Conservation (phyloP, 2,797 vertebrate species). For the Pelobates cultripes region DNA sequence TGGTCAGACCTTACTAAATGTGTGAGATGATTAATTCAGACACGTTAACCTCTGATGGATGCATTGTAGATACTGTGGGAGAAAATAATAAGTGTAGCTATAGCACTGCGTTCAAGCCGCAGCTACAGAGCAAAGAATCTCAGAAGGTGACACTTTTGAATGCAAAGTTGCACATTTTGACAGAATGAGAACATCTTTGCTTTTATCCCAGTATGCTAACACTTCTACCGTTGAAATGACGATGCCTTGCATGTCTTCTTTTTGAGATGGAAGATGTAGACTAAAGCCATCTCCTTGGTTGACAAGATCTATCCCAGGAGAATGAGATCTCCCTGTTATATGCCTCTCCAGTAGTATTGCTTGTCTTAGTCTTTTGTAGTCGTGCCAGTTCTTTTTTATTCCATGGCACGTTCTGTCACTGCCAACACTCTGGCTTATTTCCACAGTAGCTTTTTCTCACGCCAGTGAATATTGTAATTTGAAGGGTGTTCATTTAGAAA, state of each 20-base stretch:
- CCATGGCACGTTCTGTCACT: conserved; percentile 7
- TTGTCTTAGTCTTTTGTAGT: background rate
- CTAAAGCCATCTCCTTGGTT: conserved; percentile 1
- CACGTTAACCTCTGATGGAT: too few relatives aligned
- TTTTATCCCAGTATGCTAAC: background rate
- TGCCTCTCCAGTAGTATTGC: background rate
- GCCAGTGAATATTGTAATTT: background rate
- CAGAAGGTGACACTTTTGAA: background rate
- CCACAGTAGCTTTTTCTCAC: background rate
- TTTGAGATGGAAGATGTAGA: background rate
- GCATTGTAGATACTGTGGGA: too few relatives aligned
- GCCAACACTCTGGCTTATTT: background rate
- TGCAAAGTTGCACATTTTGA: background rate
- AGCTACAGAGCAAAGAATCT: too few relatives aligned
- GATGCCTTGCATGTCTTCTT: too few relatives aligned
- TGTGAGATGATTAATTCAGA: too few relatives aligned
- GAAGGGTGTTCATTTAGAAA: background rate
- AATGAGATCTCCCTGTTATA: background rate
- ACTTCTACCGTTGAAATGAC: background rate
- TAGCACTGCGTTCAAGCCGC: too few relatives aligned
- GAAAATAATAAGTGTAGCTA: too few relatives aligned
- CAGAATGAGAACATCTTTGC: conserved; percentile 5
- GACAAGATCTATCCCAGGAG: conserved; percentile 18
- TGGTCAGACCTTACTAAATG: too few relatives aligned
- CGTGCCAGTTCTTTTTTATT: background rate